Evolutionary conservation across 2,888 invertebrate genomes (phyloP), one percentile per base, ranked within the genome.

Genomic region (Acanthosepion esculentum): DNA sequence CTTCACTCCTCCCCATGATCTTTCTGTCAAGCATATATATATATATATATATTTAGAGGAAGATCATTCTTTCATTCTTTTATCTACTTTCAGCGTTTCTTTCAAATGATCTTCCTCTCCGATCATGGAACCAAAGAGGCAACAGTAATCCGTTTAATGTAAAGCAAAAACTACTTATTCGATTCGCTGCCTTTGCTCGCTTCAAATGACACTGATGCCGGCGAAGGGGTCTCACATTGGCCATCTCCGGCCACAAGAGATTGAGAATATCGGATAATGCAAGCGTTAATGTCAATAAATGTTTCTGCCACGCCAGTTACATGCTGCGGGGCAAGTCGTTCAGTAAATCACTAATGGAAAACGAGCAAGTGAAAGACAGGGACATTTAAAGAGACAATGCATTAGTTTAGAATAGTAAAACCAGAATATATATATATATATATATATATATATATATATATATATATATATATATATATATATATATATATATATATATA

Each of bases 121-220:
- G 3, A 12, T 78, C 18, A 18, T 33, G 15, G 4, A 78, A n/a
- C 78, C n/a, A 78, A 78, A 78, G 78, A 78, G 78, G 78, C 78
- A 78, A 78, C 33, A n/a, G 78, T 78, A 78, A 78, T 78, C 78
- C 78, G 78, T 78, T 78, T 78, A 78, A 78, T 78, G 78, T 78
- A 78, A 78, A 78, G n/a, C 78, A 78, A 78, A 78, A 78, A 78
- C 78, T 78, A 78, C 78, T 78, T 78, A 78, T 78, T 33, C 78
- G 78, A 78, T 78, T 78, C 78, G 33, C 78, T 78, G 78, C 78
- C n/a, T 78, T 78, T 78, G 78, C 33, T 78, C 78, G 78, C 78
- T 78, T 78, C 78, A 78, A 78, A 78, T 78, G 78, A 33, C 78
- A 78, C 78, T 78, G 78, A n/a, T n/a, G 78, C 78, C 15, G 78